These are phyloP conservation scores for Schizopygopsis malacanthus DNA, from an alignment of 2,797 vertebrate species.

Conservation along the genomic window DNA sequence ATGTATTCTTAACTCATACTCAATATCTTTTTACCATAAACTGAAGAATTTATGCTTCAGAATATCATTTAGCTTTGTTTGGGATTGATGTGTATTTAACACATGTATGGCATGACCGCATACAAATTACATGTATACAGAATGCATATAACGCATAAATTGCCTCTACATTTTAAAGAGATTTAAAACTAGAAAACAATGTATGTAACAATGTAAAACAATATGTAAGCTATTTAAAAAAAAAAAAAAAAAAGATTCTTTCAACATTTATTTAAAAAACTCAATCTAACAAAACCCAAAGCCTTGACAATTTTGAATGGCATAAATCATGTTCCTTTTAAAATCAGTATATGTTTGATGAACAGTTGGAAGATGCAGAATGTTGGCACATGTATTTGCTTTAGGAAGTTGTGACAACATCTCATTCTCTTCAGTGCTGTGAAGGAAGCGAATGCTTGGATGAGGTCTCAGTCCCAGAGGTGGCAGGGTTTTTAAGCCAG, in stretches of 20 bases:
- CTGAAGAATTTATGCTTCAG: background rate
- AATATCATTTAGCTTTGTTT: background rate
- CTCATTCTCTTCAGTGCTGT: background rate
- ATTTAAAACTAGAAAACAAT: background rate
- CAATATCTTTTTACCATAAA: background rate
- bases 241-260: background rate
- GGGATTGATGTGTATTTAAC: background rate
- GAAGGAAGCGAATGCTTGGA: background rate
- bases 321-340: too few species aligned
- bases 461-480: background rate
- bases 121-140: too few species aligned
- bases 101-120: background rate
- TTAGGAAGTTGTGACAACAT: background rate
- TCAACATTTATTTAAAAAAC: background rate
- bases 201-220: too few species aligned
- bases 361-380: too few species aligned
- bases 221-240: background rate
- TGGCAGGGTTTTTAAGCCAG: background rate
- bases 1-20: background rate
- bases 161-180: background rate
- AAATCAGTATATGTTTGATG: too few species aligned
- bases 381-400: background rate
- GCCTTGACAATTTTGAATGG: background rate
- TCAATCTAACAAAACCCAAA: background rate
- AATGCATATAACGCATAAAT: too few species aligned